phyloP scores from a whole-genome alignment of 1,140 invertebrate species.

The Heterodera carotae region DNA sequence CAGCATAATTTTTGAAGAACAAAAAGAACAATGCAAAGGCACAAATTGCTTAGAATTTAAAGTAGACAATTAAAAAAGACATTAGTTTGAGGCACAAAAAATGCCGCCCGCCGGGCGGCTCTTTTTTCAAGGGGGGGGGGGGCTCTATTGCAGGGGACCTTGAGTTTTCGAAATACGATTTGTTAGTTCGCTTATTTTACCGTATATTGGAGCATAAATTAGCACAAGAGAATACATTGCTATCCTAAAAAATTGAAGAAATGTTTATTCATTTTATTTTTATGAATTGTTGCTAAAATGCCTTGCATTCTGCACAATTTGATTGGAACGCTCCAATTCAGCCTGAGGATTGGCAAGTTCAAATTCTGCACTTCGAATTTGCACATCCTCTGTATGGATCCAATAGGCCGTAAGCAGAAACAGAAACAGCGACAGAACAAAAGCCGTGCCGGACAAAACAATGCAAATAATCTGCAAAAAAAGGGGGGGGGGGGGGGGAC shows the following conservation, averaged over 20 bases:
- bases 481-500: neutral
- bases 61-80: no score
- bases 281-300: neutral
- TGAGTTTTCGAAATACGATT: no score
- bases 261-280: neutral
- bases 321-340: conserved; percentile 37
- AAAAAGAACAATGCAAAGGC: conserved; percentile 7
- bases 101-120: no score
- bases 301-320: conserved; percentile 60
- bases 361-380: conserved; percentile 44
- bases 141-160: no score
- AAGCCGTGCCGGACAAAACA: conserved; percentile 42
- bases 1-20: conserved; percentile 10
- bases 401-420: conserved; percentile 62
- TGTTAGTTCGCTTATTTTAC: conserved; percentile 29
- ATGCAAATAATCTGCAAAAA: conserved; percentile 50
- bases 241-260: conserved; percentile 28
- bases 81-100: no score
- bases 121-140: no score
- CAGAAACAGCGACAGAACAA: conserved; percentile 46
- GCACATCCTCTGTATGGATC: conserved; percentile 57
- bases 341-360: conserved; percentile 43
- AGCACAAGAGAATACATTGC: conserved; percentile 64
- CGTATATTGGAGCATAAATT: conserved; percentile 57
- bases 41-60: conserved; percentile 22